Base-by-base conservation (phyloP, 2,888 invertebrate genomes). In the Geophilus truncorum region DNA sequence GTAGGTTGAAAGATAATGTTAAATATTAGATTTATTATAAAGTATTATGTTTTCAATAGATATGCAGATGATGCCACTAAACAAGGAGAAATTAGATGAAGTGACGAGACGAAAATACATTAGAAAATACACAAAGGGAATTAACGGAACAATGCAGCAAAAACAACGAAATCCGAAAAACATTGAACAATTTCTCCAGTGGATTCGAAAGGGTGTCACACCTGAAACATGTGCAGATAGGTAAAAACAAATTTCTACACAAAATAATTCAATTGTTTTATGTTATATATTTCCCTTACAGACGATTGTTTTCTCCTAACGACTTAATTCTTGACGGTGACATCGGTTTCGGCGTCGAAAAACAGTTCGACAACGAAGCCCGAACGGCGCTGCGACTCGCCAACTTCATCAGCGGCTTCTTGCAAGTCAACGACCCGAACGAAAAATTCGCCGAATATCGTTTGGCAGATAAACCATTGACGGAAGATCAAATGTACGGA, bases 401-500 rank as follows among this genome's bases (percentile, higher is more conserved):
- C 0, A 97, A 98, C 87, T 98, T 98, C 87, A 93, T 98, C 83
- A 96, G 96, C 86, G 94, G 95, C 57, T 98, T 97, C 87, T 88
- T 85, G 7, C 85, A 85, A 80, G 82, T 84, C 57, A 94, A 94
- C 1, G 94, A 96, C 87, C 94, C 95, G 0, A 90, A 92, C 85
- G 96, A 96, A 88, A 93, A 95, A 77, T 96, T 94, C 88, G 94
- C 95, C 18, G 96, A 95, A 4, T 95, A 93, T 85, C 90, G 96
- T 82, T 93, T 96, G 1, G 92, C 96, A 0, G 97, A 97, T 87
- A 92, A 92, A 84, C 93, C 94, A 0, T 89, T 97, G 30, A 94
- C 95, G 0, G 95, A 96, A 87, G 97, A 98, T 89, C 97, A 98
- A 89, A 94, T 98, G 93, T 93, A 97, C 85, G 97, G 95, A 0